A percentile compares a stretch with the other conserved stretches of the same genome.
phyloP scores from a whole-genome alignment of 2,797 vertebrate species.

The Cossypha heuglini region DNA sequence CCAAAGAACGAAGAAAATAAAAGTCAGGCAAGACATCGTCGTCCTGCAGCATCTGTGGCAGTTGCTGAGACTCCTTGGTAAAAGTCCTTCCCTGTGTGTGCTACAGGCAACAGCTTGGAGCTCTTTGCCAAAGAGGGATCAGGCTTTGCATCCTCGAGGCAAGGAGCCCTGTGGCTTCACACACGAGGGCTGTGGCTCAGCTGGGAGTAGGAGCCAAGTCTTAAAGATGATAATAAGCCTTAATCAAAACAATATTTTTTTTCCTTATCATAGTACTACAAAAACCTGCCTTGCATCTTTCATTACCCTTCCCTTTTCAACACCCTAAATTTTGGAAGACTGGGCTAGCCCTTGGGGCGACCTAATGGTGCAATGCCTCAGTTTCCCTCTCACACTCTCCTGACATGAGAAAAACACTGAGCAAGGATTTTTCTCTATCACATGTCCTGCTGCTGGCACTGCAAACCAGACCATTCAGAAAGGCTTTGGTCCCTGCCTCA shows the following conservation, averaged over 20 bases:
- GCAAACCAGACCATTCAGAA: neutral
- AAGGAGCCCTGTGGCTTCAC: neutral
- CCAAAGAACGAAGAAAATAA: neutral
- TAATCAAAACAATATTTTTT: neutral
- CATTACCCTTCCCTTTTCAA: neutral
- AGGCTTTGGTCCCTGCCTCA: constrained; percentile 1
- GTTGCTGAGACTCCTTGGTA: fast-evolving
- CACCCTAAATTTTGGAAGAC: neutral
- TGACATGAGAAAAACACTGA: neutral
- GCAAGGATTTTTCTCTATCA: constrained; percentile 4
- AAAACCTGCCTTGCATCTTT: neutral
- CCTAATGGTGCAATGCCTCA: neutral
- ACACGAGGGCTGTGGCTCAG: neutral
- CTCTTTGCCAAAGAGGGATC: fast-evolving
- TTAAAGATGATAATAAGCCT: neutral
- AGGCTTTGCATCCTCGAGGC: fast-evolving
- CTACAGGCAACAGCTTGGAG: neutral
- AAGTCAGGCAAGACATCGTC: fast-evolving
- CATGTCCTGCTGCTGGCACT: constrained; percentile 28
- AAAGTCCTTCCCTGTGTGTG: neutral
- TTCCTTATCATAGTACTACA: neutral
- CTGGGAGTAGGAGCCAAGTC: neutral
- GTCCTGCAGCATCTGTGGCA: fast-evolving
- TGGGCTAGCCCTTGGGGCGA: neutral
- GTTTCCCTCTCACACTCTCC: neutral